phyloP scores from a whole-genome alignment of 2,113 vertebrate species.

The Puffinus mauretanicus region DNA sequence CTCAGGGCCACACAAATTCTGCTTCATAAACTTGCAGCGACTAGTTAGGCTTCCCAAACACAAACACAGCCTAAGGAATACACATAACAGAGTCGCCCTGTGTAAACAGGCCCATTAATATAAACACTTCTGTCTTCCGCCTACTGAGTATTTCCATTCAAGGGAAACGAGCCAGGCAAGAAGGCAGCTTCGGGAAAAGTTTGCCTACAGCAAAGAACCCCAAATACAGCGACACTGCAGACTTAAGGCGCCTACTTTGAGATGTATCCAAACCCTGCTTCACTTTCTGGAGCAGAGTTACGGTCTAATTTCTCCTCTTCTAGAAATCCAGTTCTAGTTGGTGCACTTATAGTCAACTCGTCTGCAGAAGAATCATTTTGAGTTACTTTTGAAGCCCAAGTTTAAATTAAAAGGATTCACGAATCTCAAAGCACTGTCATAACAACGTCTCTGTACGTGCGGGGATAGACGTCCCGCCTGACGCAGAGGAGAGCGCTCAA shows the following conservation, averaged over 20 bases:
- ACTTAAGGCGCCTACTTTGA: not conserved
- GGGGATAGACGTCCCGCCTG: accelerated
- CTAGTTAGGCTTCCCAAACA: not conserved
- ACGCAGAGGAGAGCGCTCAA: not conserved
- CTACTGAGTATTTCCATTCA: not conserved
- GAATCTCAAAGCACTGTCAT: too few relatives aligned
- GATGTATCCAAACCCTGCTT: not conserved
- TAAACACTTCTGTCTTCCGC: not conserved
- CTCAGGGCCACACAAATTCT: not conserved
- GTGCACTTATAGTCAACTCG: not conserved
- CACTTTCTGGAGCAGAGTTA: not conserved
- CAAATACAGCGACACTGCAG: not conserved
- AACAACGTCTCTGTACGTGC: not conserved
- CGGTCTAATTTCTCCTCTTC: not conserved
- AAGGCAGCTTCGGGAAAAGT: not conserved
- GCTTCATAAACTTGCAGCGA: not conserved
- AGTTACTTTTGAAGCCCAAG: not conserved
- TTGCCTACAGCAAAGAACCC: not conserved
- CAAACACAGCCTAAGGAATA: not conserved
- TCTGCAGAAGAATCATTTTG: accelerated
- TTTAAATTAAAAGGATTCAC: not conserved
- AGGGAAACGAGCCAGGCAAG: not conserved
- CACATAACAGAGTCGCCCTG: not conserved
- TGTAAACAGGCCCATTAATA: not conserved
- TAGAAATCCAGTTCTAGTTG: not conserved